A percentile compares a stretch with the other conserved stretches of the same genome.
phyloP scores from a whole-genome alignment of 2,888 invertebrate species.

The Lypha dubia region DNA sequence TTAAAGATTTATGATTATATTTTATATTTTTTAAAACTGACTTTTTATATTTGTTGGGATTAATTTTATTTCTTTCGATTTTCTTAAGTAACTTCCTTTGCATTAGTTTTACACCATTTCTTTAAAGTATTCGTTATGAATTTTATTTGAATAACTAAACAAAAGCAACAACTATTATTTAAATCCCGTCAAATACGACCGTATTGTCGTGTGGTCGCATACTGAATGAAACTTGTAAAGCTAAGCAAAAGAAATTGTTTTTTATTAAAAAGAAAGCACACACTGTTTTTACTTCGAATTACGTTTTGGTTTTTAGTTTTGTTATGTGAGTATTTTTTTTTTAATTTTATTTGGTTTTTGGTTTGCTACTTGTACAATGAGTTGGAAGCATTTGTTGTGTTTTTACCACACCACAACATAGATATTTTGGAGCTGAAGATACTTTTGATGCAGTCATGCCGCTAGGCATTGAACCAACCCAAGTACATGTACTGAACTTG shows the following conservation, averaged over 20 bases:
- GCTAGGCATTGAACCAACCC: slow-evolving; percentile 29
- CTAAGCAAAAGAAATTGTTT: slow-evolving; percentile 79
- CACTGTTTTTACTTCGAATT: slow-evolving; percentile 71
- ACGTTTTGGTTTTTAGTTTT: slow-evolving; percentile 68
- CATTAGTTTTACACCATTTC: slow-evolving; percentile 47
- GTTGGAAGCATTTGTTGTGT: slow-evolving; percentile 58
- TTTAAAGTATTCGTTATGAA: slow-evolving; percentile 31
- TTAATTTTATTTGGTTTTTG: slow-evolving; percentile 47
- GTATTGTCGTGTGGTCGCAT: slow-evolving; percentile 78
- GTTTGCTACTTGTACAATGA: slow-evolving; percentile 49
- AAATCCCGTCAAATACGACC: slow-evolving; percentile 76
- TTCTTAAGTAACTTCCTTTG: slow-evolving; percentile 43
- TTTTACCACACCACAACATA: slow-evolving; percentile 37
- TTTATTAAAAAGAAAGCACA: slow-evolving; percentile 80
- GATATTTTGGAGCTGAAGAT: slow-evolving; percentile 65
- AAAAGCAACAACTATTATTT: slow-evolving; percentile 27
- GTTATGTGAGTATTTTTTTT: slow-evolving; percentile 54
- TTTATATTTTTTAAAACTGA: background rate
- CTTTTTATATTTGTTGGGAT: slow-evolving; percentile 27
- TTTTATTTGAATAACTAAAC: slow-evolving; percentile 44
- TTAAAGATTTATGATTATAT: background rate
- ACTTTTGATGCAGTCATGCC: slow-evolving; percentile 45
- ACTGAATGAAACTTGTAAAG: slow-evolving; percentile 80
- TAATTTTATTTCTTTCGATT: slow-evolving; percentile 36
- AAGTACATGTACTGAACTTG: slow-evolving; percentile 40